Evolutionary conservation across 1,140 invertebrate species (phyloP).

Genomic region (Drosophila repleta): DNA sequence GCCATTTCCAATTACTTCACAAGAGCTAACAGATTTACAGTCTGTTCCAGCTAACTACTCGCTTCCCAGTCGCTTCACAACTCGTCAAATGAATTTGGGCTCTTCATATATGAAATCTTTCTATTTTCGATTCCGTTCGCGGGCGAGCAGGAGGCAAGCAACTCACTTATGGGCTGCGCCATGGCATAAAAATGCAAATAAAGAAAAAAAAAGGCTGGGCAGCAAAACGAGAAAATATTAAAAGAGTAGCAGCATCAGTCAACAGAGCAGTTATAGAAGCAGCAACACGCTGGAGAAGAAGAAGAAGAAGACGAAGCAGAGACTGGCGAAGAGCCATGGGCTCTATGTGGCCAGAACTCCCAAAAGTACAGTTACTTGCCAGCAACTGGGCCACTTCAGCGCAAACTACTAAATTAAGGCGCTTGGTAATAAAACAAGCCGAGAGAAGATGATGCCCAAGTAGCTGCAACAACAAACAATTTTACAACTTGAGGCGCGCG

Average conservation of each 20-base stretch:
- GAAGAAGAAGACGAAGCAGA: constrained; percentile 17
- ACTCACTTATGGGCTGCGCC: constrained; percentile 41
- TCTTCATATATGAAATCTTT: background rate
- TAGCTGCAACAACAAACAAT: constrained; percentile 54
- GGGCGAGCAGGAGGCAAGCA: constrained; percentile 7
- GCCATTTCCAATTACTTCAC: too few species aligned
- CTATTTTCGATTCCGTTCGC: background rate
- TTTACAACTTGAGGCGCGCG: constrained; percentile 79
- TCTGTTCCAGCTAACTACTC: too few species aligned
- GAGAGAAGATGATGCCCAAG: constrained; percentile 47
- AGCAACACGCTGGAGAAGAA: constrained; percentile 22
- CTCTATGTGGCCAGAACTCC: constrained; percentile 45
- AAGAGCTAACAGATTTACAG: too few species aligned
- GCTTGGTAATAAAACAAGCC: constrained; percentile 68
- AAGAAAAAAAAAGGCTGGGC: constrained; percentile 2
- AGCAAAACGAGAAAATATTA: constrained; percentile 14
- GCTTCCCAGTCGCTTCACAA: too few species aligned
- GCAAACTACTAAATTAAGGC: constrained; percentile 78
- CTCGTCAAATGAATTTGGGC: too few species aligned
- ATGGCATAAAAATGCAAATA: constrained; percentile 73
- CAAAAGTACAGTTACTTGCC: constrained; percentile 66
- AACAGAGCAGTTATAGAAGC: constrained; percentile 19
- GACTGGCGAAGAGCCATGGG: constrained; percentile 28
- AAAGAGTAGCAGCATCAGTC: constrained; percentile 13
- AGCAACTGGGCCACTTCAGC: constrained; percentile 54